phyloP scores from a whole-genome alignment of 2,113 vertebrate genomes.

The Nesospiza acunhae region DNA sequence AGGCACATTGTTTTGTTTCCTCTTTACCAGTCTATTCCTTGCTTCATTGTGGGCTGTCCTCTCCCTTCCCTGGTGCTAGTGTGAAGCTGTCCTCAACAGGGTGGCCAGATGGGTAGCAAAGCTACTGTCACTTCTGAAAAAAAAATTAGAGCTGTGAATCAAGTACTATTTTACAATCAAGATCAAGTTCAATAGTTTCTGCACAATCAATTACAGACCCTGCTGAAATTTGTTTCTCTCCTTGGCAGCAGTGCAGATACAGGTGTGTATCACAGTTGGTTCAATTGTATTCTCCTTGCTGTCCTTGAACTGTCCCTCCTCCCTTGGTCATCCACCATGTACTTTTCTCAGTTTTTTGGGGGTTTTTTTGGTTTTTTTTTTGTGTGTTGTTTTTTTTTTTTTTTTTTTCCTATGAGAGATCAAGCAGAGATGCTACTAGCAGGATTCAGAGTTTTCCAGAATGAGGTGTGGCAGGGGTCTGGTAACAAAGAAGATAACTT shows the following conservation, averaged over 20 bases:
- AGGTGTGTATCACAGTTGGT: not conserved
- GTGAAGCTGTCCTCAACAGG: not conserved
- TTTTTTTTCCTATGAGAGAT: not conserved
- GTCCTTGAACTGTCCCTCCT: not conserved
- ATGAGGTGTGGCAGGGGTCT: not conserved
- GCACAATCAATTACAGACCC: not conserved
- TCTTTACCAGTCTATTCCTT: not conserved
- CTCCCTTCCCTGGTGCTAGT: not conserved
- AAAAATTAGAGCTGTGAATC: not conserved
- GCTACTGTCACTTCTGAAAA: not conserved
- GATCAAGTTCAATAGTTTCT: not conserved
- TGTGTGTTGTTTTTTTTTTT: not conserved
- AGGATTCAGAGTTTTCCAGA: not conserved
- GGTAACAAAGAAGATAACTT: not conserved
- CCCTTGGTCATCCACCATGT: not conserved
- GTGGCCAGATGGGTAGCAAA: not conserved
- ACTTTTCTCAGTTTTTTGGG: not conserved
- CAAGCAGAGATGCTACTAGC: not conserved
- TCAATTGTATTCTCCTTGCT: not conserved
- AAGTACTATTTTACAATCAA: not conserved
- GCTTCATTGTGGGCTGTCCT: not conserved
- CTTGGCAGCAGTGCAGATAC: not conserved
- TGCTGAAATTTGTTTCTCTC: not conserved
- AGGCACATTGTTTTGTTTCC: fast-evolving
- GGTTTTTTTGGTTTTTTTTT: too few species aligned